Evolutionary conservation across 2,888 invertebrate species (phyloP), one percentile per base, ranked within the genome.

Genomic region (Sarcophaga subvicina): DNA sequence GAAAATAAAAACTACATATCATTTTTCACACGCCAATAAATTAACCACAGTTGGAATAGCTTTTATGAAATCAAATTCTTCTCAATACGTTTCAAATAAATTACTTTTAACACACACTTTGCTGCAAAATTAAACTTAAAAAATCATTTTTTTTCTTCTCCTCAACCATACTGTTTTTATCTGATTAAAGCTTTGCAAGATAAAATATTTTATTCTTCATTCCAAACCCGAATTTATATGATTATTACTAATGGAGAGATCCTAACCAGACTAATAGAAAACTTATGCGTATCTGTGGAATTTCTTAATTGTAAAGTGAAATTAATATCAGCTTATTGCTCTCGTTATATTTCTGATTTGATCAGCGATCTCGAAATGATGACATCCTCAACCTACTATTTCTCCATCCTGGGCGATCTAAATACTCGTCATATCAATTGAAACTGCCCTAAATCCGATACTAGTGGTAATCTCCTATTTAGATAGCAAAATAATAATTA

Each of bases 321-420:
- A 22, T 64, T 64, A 12, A 64, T 64, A 22, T 22, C 64, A 25
- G 27, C 64, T 64, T 64, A 64, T 64, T 64, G 64, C 3, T 17
- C 27, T 10, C 22, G 25, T 11, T 64, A 25, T 17, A 25, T 2
- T 22, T 2, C 22, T 22, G 27, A 64, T 17, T 27, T 64, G 4
- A 11, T 27, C 6, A 0, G 14, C 1, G 64, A 64, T 27, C 14
- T 64, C 2, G 11, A 64, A 11, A 25, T 64, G 12, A 5, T 64
- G 4, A 64, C 27, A 22, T 8, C 4, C 11, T 5, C 11, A 10
- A 25, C 0, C 12, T 0, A 0, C 5, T 27, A 22, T 14, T 64
- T 27, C 22, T 27, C 27, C 8, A 64, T 64, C 8, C 22, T 62
- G 20, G 62, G 20, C 8, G 22, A 62, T 62, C n/a, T 62, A 17